phyloP scores from a whole-genome alignment of 92 coral and sea anemone genomes.

The Montipora capitata region DNA sequence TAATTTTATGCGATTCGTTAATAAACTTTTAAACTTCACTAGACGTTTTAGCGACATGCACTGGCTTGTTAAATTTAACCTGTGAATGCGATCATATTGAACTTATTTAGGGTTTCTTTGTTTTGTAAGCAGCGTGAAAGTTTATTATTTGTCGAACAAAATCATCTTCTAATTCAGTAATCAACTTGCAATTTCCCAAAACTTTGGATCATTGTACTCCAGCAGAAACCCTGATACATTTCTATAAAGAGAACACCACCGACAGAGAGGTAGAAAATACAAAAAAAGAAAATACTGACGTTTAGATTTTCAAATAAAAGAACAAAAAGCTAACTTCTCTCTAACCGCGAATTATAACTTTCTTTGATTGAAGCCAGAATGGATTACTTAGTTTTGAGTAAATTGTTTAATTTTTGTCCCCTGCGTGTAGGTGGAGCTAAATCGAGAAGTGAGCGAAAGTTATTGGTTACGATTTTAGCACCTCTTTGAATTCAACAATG shows the following conservation, averaged over 20 bases:
- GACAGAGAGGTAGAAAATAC: constrained; percentile 50
- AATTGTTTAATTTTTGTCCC: constrained; percentile 47
- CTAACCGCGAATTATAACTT: constrained; percentile 55
- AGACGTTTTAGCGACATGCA: too few species aligned
- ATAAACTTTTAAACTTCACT: too few species aligned
- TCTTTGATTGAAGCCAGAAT: constrained; percentile 52
- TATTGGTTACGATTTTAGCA: constrained; percentile 58
- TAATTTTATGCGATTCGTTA: too few species aligned
- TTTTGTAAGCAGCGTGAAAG: constrained; percentile 28
- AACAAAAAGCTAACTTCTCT: constrained; percentile 51
- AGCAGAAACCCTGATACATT: background rate
- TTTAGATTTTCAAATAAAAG: constrained; percentile 28
- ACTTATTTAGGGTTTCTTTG: constrained; percentile 33
- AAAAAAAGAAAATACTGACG: background rate
- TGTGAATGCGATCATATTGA: background rate
- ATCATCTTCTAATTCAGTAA: background rate
- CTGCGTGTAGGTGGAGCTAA: constrained; percentile 69
- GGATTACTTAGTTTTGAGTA: constrained; percentile 38
- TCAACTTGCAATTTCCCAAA: too few species aligned
- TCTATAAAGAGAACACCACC: constrained; percentile 13
- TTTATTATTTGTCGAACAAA: constrained; percentile 31
- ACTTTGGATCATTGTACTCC: too few species aligned
- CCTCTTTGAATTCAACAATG: constrained; percentile 57
- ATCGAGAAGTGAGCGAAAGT: background rate
- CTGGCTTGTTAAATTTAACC: background rate